phyloP scores from a whole-genome alignment of 2,888 invertebrate genomes.

The Charanyca ferruginea region DNA sequence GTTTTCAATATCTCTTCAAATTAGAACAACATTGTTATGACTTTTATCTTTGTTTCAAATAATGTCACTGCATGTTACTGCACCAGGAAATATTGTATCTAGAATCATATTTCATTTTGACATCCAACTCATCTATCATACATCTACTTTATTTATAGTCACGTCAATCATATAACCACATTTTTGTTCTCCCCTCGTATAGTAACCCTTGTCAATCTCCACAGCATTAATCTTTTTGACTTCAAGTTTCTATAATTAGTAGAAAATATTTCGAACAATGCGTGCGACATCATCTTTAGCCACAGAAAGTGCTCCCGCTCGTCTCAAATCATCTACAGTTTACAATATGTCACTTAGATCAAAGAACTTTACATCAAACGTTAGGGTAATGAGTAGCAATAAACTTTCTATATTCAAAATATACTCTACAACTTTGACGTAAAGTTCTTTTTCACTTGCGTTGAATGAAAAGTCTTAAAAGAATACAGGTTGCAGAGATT shows the following conservation, averaged over 20 bases:
- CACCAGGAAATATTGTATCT: slow-evolving; percentile 47
- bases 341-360: slow-evolving; percentile 87
- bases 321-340: slow-evolving; percentile 85
- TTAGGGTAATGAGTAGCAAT: slow-evolving; percentile 75
- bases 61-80: slow-evolving; percentile 12
- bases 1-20: background rate
- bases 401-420: slow-evolving; percentile 68
- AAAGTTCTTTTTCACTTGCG: slow-evolving; percentile 70
- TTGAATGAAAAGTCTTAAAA: slow-evolving; percentile 55
- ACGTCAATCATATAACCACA: slow-evolving; percentile 73
- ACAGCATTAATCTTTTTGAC: slow-evolving; percentile 77
- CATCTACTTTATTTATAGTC: slow-evolving; percentile 66
- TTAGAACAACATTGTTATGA: background rate
- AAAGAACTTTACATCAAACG: slow-evolving; percentile 87
- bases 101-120: slow-evolving; percentile 61
- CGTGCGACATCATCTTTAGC: slow-evolving; percentile 74
- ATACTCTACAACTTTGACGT: slow-evolving; percentile 57
- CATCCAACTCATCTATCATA: slow-evolving; percentile 68
- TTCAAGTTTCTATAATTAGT: slow-evolving; percentile 83
- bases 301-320: slow-evolving; percentile 77
- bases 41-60: slow-evolving; percentile 10
- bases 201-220: slow-evolving; percentile 78
- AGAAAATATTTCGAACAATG: slow-evolving; percentile 75
- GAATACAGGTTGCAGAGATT: slow-evolving; percentile 68
- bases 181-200: slow-evolving; percentile 65